Base-by-base conservation (phyloP, 92 coral and sea anemone species). In the Bergia sp. region DNA sequence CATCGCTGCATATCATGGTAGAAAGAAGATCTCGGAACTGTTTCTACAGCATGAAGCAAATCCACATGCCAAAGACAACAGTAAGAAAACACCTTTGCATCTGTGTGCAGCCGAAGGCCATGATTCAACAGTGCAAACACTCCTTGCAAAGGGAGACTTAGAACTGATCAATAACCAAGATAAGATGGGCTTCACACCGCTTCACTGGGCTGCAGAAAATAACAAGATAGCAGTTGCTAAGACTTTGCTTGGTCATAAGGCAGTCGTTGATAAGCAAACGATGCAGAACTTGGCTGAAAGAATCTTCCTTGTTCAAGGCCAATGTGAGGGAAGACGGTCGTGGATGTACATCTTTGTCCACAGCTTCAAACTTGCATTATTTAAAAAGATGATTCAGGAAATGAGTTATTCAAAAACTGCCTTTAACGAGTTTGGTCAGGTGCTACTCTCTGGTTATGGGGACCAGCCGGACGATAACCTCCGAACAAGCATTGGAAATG, bases 291-390 rank as follows among this genome's bases (percentile, higher is more conserved):
- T 80, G 44, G 71, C 45, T 37, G 73, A 80, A 4, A 80, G 85
- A 38, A 57, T 80, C 71, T 80, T 47, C 47, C 71, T 80, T 4
- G 36, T 80, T 18, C 47, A 18, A 21, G 85, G 85, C 20, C 13
- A 37, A 41, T 80, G 44, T 13, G 36, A 53, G 3, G 85, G 45
- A 37, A 80, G 49, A 37, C 29, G 4, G 0, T 50, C 73, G 2
- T 80, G 85, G 85, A 57, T 80, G 85, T 80, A 80, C 49, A 29
- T 80, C 23, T 57, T 80, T 37, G 85, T 80, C 71, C 47, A 80
- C 71, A 80, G n/a, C 43, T 55, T 12, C 72, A 80, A 55, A 41
- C 67, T 80, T 37, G 85, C 44, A 55, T 65, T 55, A 5, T 80
- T 80, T 50, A 39, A 80, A 21, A 53, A 80, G 36, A 57, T 53